These are phyloP conservation scores for Artibeus jamaicensis DNA, from an alignment of 2,797 vertebrate genomes.

Conservation along the genomic window DNA sequence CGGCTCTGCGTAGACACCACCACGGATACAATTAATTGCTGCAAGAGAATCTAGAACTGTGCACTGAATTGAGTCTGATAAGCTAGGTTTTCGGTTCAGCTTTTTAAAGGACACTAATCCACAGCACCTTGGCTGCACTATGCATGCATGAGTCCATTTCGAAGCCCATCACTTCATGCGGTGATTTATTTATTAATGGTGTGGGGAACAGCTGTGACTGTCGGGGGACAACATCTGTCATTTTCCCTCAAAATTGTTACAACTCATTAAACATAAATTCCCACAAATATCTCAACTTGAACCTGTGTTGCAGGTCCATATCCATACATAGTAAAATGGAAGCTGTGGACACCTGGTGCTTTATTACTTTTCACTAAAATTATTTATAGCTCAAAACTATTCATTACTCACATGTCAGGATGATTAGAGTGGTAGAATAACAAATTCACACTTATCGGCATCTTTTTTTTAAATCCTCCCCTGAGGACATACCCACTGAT, in stretches of 20 bases:
- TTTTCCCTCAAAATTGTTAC: not conserved
- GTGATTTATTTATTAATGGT: conserved; percentile 28
- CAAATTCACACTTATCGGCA: not conserved
- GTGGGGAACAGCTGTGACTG: conserved; percentile 14
- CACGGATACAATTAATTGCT: not conserved
- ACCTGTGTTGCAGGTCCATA: not conserved
- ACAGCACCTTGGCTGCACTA: not conserved
- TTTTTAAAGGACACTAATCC: conserved; percentile 25
- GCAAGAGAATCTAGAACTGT: not conserved
- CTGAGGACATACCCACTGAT: not conserved
- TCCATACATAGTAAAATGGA: not conserved
- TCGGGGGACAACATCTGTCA: conserved; percentile 28
- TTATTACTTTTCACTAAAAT: conserved; percentile 42
- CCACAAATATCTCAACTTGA: conserved; percentile 22
- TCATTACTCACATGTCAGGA: conserved; percentile 6
- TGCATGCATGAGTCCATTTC: not conserved
- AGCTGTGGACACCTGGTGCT: not conserved
- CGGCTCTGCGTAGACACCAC: not conserved
- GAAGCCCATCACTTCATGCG: not conserved
- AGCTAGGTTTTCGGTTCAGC: not conserved
- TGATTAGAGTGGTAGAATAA: not conserved
- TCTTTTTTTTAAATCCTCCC: not conserved
- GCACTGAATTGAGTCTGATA: not conserved
- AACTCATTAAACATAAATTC: not conserved
- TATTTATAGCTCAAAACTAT: conserved; percentile 26